Evolutionary conservation across 2,113 vertebrate genomes (phyloP).

Genomic region (Phylloscopus trochilus): DNA sequence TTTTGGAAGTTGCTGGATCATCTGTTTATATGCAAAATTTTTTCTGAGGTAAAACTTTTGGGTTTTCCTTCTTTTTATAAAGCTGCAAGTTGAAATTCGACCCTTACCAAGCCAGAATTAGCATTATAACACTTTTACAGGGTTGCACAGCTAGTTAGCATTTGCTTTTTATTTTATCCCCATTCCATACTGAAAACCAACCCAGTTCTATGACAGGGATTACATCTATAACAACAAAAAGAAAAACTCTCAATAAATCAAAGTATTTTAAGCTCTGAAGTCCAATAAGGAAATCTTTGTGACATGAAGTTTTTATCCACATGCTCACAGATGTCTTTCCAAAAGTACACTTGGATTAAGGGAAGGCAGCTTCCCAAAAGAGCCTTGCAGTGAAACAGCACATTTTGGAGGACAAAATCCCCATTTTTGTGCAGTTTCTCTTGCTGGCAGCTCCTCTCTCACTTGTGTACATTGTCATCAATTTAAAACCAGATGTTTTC

Average conservation of each 20-base stretch:
- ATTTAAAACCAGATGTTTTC: conserved; percentile 50
- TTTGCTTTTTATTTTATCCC: not conserved
- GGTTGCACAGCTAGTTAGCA: not conserved
- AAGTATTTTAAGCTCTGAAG: not conserved
- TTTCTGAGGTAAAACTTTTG: not conserved
- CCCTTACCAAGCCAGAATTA: not conserved
- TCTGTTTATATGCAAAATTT: not conserved
- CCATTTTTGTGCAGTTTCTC: not conserved
- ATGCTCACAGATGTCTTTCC: not conserved
- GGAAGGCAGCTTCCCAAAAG: not conserved
- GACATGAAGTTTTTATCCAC: not conserved
- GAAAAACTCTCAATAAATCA: not conserved
- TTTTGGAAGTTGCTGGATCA: not conserved
- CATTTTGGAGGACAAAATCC: not conserved
- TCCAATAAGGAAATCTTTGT: not conserved
- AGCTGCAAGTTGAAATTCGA: not conserved
- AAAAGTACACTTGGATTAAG: not conserved
- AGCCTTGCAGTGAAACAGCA: not conserved
- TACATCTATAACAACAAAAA: not conserved
- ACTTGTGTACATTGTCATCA: not conserved
- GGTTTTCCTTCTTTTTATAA: not conserved
- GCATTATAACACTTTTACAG: not conserved
- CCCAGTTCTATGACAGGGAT: not conserved
- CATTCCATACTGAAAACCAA: not conserved
- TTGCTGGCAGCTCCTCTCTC: conserved; percentile 10